Conservation (phyloP, 2,888 invertebrate genomes). For the Xylocampa areola region DNA sequence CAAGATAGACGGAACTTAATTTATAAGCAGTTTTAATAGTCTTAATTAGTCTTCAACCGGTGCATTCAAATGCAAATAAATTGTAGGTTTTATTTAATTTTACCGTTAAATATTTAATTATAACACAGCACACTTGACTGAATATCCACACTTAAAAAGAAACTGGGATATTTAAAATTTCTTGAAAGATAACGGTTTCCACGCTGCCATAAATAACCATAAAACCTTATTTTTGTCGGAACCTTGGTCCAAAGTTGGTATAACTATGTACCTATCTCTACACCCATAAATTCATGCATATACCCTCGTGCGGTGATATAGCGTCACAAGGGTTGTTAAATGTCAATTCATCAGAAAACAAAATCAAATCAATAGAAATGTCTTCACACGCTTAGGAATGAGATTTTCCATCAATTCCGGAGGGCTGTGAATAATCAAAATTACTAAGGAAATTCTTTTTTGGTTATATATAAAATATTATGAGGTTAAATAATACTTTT, state of each 20-base stretch:
- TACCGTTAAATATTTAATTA: too few species aligned
- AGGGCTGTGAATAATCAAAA: neutral
- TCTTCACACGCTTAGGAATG: neutral
- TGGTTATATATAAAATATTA: too few species aligned
- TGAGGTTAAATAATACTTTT: too few species aligned
- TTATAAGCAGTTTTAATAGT: conserved; percentile 55
- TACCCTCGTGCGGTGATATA: neutral
- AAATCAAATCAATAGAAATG: conserved; percentile 1
- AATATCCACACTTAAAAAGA: too few species aligned
- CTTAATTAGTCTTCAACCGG: conserved; percentile 28
- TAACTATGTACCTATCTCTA: too few species aligned
- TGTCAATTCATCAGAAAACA: neutral
- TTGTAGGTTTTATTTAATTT: conserved; percentile 26
- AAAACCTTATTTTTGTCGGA: neutral
- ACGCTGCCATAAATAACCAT: too few species aligned
- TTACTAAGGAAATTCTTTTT: too few species aligned
- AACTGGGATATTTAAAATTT: too few species aligned
- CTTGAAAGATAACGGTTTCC: too few species aligned
- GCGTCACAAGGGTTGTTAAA: too few species aligned
- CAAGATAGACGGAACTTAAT: conserved; percentile 56
- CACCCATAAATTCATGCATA: too few species aligned
- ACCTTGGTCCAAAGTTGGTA: neutral
- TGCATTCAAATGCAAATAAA: conserved; percentile 38
- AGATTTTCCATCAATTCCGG: neutral
- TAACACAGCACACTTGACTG: too few species aligned